phyloP scores from a whole-genome alignment of 1,140 invertebrate genomes.

The Phortica variegata region DNA sequence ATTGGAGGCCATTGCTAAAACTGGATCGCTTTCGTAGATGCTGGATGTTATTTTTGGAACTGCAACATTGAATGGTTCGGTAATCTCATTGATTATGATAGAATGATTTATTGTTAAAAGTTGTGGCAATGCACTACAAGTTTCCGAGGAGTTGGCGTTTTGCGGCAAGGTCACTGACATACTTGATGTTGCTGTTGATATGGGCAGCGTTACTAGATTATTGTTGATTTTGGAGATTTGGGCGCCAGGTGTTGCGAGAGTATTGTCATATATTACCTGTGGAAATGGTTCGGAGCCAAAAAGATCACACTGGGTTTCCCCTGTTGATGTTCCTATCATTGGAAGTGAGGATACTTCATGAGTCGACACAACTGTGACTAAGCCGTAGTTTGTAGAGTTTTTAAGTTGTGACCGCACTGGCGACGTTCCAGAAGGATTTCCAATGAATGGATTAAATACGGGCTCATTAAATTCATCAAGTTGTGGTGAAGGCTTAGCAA shows the following conservation, averaged over 20 bases:
- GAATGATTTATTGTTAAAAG: constrained; percentile 54
- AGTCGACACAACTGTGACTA: neutral
- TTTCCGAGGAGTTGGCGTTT: constrained; percentile 7
- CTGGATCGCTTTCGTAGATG: constrained; percentile 26
- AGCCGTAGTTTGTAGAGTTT: neutral
- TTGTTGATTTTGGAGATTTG: constrained; percentile 9
- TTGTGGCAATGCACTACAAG: no score
- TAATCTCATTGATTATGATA: constrained; percentile 54
- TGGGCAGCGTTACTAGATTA: constrained; percentile 9
- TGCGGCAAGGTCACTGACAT: neutral
- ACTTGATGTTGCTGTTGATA: constrained; percentile 14
- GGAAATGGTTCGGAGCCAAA: constrained; percentile 64
- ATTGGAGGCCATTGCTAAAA: neutral
- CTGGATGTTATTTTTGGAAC: constrained; percentile 1
- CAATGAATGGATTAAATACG: constrained; percentile 51
- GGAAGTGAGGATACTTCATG: neutral
- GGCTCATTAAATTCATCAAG: constrained; percentile 54
- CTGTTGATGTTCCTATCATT: neutral
- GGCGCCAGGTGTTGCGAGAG: constrained; percentile 28
- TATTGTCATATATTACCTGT: constrained; percentile 51
- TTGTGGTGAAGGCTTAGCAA: constrained; percentile 18
- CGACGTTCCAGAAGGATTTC: constrained; percentile 14
- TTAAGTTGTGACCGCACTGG: constrained; percentile 8
- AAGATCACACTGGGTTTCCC: constrained; percentile 52
- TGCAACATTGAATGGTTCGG: constrained; percentile 28